A percentile compares a stretch with the other conserved stretches of the same genome.
Evolutionary conservation across 2,888 invertebrate genomes (phyloP).

Genomic region (Cecidostiba fungosa): DNA sequence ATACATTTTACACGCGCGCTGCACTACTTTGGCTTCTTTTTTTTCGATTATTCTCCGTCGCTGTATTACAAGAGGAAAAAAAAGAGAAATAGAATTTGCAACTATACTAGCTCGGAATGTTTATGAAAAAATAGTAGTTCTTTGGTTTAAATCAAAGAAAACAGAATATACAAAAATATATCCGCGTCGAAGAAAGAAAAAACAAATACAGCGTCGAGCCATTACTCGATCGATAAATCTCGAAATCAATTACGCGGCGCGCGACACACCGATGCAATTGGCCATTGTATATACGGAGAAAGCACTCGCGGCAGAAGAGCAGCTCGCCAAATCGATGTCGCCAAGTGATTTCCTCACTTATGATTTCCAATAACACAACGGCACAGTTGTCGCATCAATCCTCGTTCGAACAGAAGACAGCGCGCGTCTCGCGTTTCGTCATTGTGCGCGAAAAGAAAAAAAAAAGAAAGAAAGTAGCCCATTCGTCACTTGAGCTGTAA

Average conservation of each 20-base stretch:
- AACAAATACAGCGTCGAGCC: background rate
- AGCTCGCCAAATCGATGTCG: background rate
- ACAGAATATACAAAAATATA: too few species aligned
- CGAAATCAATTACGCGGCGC: slow-evolving; percentile 45
- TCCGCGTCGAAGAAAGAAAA: background rate
- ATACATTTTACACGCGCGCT: slow-evolving; percentile 33
- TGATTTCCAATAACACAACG: slow-evolving; percentile 42
- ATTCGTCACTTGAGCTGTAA: slow-evolving; percentile 40
- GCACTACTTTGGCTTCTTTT: slow-evolving; percentile 57
- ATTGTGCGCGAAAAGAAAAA: background rate
- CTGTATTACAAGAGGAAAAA: slow-evolving; percentile 20
- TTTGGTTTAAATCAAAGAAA: too few species aligned
- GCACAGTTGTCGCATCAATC: slow-evolving; percentile 6
- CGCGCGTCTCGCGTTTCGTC: slow-evolving; percentile 16
- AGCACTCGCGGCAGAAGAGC: slow-evolving; percentile 6
- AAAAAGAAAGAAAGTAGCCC: slow-evolving; percentile 32
- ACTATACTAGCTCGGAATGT: too few species aligned
- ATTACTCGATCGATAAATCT: slow-evolving; percentile 36
- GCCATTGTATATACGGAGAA: background rate
- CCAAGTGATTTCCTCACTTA: slow-evolving; percentile 45
- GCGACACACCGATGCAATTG: slow-evolving; percentile 36
- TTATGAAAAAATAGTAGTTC: too few species aligned
- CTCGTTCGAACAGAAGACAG: slow-evolving; percentile 18
- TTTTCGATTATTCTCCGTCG: slow-evolving; percentile 40
- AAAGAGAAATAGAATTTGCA: too few species aligned